Evolutionary conservation across 2,888 invertebrate species (phyloP), one percentile per base, ranked within the genome.

Genomic region (Elgonia sp.): DNA sequence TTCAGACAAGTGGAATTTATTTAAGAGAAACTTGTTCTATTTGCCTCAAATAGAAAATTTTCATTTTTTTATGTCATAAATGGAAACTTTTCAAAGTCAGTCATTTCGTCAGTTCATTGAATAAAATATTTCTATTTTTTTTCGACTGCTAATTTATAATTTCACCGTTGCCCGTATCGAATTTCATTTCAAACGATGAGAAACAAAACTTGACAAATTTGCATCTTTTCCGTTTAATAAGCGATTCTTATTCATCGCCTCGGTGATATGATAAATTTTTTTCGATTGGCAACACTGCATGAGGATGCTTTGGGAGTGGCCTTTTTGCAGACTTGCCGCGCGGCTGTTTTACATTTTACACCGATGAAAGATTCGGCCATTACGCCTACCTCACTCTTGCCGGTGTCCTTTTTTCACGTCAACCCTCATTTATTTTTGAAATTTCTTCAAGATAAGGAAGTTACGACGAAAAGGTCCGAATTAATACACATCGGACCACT

Each of bases 321-420:
- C 79, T 77, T 84, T 87, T 84, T 57, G 72, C 77, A 69, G 85
- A 84, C 62, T 77, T 63, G 90, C 90, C 89, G 89, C 90, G 93
- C 93, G 93, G 90, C 92, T 92, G 89, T 76, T 93, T 93, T 93
- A 92, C 93, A 93, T 93, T 93, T 92, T 92, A 92, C 92, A 91
- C 89, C 89, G 92, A 83, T 84, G 88, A 84, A 90, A 92, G 93
- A 92, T 93, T 93, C 90, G 91, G 92, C 91, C 92, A 92, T 92
- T 92, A 92, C 92, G 84, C 81, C 87, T 81, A 84, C 76, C 87
- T 70, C 18, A 37, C 73, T 72, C 70, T 83, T 50, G 67, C 57
- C n/a, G 40, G 21, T 50, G 53, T 65, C 39, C 70, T 75, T 86
- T 86, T 77, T 79, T 79, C 72, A n/a, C 39, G 55, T 42, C 76